Evolutionary conservation across 2,113 vertebrate genomes (phyloP).

Genomic region (Vidua chalybeata): DNA sequence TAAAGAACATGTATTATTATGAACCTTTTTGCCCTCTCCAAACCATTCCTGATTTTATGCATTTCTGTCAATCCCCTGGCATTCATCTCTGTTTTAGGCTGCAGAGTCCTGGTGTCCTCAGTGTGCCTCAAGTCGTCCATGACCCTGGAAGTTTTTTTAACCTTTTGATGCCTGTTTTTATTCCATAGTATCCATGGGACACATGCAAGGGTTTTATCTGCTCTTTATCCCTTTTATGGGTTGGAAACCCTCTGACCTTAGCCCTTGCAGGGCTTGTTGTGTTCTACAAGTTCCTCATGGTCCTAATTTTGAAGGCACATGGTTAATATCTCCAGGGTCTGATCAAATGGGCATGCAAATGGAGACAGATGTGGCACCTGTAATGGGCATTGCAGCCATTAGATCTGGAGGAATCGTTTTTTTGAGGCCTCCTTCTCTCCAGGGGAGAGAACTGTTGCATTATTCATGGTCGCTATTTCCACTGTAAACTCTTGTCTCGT

Average conservation of each 20-base stretch:
- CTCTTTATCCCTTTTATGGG: not conserved
- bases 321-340: not conserved
- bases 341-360: conserved; percentile 35
- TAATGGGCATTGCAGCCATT: conserved; percentile 47
- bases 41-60: not conserved
- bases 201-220: not conserved
- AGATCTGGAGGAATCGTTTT: conserved; percentile 45
- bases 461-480: conserved; percentile 28
- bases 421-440: conserved; percentile 9
- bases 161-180: not conserved
- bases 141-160: not conserved
- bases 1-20: not conserved
- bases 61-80: not conserved
- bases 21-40: not conserved
- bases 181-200: not conserved
- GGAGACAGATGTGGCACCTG: conserved; percentile 35
- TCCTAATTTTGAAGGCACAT: not conserved
- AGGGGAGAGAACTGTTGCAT: conserved; percentile 20
- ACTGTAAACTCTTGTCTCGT: not conserved
- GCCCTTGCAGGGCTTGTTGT: not conserved
- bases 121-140: not conserved
- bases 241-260: not conserved
- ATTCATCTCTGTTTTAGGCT: not conserved
- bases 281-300: not conserved
- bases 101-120: not conserved